phyloP scores from a whole-genome alignment of 2,888 invertebrate genomes.

The Gasteruption jaculator region DNA sequence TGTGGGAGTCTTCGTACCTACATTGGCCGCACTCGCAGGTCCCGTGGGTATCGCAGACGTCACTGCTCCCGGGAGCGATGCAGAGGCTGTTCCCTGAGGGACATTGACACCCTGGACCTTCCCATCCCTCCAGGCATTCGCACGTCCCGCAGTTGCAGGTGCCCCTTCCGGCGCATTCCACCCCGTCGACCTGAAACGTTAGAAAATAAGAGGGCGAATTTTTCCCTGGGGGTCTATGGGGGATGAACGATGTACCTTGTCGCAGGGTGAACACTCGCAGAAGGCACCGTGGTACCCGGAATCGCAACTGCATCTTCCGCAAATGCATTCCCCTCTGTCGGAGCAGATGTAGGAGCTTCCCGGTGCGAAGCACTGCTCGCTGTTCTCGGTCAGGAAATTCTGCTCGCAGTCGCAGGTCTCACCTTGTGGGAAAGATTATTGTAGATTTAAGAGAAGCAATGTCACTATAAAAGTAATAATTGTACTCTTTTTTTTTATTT shows the following conservation, averaged over 20 bases:
- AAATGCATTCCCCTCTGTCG: constrained; percentile 73
- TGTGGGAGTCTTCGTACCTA: constrained; percentile 21
- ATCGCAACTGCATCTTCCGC: constrained; percentile 71
- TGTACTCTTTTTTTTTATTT: no score
- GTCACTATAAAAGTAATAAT: no score
- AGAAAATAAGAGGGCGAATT: neutral
- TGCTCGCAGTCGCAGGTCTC: constrained; percentile 59
- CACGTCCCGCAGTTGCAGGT: constrained; percentile 35
- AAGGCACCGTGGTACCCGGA: constrained; percentile 57
- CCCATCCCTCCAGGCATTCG: constrained; percentile 32
- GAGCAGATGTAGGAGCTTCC: constrained; percentile 58
- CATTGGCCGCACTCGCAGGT: constrained; percentile 38
- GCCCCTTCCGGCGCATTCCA: constrained; percentile 35
- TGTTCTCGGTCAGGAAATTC: constrained; percentile 51
- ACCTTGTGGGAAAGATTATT: no score
- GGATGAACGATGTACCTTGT: constrained; percentile 53
- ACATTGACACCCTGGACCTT: constrained; percentile 34
- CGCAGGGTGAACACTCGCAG: constrained; percentile 63
- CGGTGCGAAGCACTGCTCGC: constrained; percentile 56
- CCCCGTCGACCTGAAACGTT: constrained; percentile 27
- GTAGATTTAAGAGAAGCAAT: no score
- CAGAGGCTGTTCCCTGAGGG: constrained; percentile 29
- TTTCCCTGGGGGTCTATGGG: no score
- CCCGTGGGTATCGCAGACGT: constrained; percentile 34
- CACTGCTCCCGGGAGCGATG: constrained; percentile 33